Conservation (phyloP, 2,797 vertebrate genomes). For the Tapera naevia region DNA sequence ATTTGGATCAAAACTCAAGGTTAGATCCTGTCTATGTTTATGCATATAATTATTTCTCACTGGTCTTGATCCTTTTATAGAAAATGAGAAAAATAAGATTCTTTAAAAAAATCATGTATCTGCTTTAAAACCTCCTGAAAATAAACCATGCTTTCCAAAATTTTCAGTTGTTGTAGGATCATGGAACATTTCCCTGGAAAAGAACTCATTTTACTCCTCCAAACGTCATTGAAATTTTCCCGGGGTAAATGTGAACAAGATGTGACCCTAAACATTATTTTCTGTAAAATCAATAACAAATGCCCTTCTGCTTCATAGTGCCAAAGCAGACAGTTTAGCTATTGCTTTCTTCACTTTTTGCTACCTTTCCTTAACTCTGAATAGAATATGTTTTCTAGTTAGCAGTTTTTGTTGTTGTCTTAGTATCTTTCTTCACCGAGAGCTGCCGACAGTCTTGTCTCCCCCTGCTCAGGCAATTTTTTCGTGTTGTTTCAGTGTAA, state of each 20-base stretch:
- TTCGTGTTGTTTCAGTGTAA: neutral
- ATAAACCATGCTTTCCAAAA: neutral
- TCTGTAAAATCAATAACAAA: neutral
- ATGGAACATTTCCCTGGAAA: neutral
- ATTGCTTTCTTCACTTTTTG: neutral
- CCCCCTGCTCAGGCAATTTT: neutral
- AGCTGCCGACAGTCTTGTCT: neutral
- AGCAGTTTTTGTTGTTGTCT: neutral
- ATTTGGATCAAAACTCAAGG: neutral
- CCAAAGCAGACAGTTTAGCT: neutral
- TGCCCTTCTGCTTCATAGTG: neutral
- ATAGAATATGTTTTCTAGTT: neutral
- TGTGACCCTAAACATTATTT: neutral
- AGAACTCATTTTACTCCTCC: neutral
- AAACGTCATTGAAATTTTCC: neutral
- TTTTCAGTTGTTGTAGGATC: neutral
- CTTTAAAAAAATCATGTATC: neutral
- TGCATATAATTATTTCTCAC: neutral
- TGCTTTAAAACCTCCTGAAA: neutral
- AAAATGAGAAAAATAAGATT: neutral
- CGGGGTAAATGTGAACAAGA: constrained; percentile 8
- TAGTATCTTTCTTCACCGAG: neutral
- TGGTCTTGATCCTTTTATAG: neutral
- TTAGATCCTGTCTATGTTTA: neutral
- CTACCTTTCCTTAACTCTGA: neutral